These are phyloP conservation scores for Pseudomyrmex sp. DNA, from an alignment of 1,140 invertebrate species.

Conservation along the genomic window DNA sequence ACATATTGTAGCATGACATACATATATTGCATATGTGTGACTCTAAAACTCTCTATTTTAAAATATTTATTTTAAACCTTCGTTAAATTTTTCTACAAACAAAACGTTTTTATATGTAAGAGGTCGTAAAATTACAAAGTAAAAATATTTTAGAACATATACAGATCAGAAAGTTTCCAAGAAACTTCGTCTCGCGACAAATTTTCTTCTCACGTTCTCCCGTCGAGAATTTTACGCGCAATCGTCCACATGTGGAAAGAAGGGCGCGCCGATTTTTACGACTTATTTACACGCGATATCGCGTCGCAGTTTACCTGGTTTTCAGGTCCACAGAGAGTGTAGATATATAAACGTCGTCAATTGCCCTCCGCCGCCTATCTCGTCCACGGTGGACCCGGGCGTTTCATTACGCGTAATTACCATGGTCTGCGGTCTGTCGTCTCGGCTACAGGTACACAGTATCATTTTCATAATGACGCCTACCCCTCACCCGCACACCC, in stretches of 20 bases:
- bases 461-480: conserved; percentile 85
- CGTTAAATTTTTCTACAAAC: no score
- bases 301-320: conserved; percentile 68
- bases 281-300: conserved; percentile 79
- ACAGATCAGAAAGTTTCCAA: not conserved
- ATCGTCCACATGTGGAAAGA: conserved; percentile 38
- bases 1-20: not conserved
- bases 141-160: not conserved
- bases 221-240: conserved; percentile 37
- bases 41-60: no score
- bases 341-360: conserved; percentile 77
- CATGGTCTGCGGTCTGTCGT: conserved; percentile 83
- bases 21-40: not conserved
- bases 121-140: not conserved
- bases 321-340: conserved; percentile 55
- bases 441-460: conserved; percentile 81
- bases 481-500: conserved; percentile 54
- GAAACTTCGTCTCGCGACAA: not conserved
- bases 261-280: conserved; percentile 74
- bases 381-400: conserved; percentile 72
- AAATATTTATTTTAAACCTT: not conserved
- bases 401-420: conserved; percentile 85
- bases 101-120: not conserved
- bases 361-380: conserved; percentile 65
- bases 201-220: not conserved